These are phyloP conservation scores for Sebastiscus tertius DNA, from an alignment of 2,797 vertebrate species.

Conservation along the genomic window DNA sequence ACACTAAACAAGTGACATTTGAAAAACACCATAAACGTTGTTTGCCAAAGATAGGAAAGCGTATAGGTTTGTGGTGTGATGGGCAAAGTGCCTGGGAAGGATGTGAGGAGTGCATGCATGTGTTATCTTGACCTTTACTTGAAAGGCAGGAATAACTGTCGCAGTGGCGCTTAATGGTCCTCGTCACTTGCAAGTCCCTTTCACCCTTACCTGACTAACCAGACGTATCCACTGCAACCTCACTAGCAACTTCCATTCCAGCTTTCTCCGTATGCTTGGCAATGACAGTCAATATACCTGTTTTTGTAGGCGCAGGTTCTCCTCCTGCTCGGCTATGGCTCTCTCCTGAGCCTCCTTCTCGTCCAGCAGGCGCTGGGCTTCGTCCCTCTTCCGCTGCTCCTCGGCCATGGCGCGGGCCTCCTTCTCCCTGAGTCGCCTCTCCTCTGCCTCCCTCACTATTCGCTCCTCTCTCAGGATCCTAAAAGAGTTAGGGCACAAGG, in stretches of 20 bases:
- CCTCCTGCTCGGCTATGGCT: conserved; percentile 87
- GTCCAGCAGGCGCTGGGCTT: conserved; percentile 84
- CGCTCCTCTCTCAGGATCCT: conserved; percentile 87
- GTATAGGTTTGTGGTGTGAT: not conserved
- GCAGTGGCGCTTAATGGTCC: not conserved
- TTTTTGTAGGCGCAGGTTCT: conserved; percentile 91
- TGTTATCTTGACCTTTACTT: not conserved
- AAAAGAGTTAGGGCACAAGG: not conserved
- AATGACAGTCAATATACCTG: conserved; percentile 81
- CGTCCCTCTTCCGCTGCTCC: conserved; percentile 80
- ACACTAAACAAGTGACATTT: conserved; percentile 2
- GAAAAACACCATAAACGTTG: conserved; percentile 3
- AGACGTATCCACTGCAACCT: not conserved
- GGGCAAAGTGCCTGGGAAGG: not conserved
- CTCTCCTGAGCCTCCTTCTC: conserved; percentile 89
- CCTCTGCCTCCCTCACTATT: conserved; percentile 84
- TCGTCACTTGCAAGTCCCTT: not conserved
- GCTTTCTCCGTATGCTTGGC: not conserved
- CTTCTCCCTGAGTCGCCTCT: conserved; percentile 84
- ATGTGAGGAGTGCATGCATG: not conserved
- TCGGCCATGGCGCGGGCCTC: conserved; percentile 84
- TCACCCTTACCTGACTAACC: not conserved
- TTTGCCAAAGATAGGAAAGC: not conserved
- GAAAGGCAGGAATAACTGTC: not conserved
- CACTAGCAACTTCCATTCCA: not conserved